Evolutionary conservation across 2,797 vertebrate species (phyloP), one percentile per base, ranked within the genome.

Genomic region (Hypotaenidia okinawae): DNA sequence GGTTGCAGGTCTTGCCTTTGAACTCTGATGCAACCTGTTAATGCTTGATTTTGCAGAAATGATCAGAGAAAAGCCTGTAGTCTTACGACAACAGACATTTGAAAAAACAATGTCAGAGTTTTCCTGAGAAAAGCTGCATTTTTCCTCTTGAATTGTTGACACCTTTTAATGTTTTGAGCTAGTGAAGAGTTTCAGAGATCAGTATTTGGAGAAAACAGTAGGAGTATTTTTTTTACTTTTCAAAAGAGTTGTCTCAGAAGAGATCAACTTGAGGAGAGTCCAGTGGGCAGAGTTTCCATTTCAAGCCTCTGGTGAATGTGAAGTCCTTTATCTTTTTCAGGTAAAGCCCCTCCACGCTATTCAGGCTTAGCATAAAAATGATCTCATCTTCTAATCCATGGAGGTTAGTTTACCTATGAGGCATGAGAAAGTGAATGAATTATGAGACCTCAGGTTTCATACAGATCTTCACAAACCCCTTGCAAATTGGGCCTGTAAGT

Each of bases 381-480:
- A 87, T 57, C 64, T 92, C n/a, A 54, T 47, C 37, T 86, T 90
- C 57, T 89, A 51, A 63, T 86, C 47, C 23, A 0, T 32, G 33
- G 70, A 93, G 78, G 15, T 84, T 76, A 72, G n/a, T 69, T 82
- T 81, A 87, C 63, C 75, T 79, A 10, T 37, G 51, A 93, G 22
- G 73, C 32, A 67, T 45, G 32, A 86, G 57, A 74, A 91, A 89
- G 73, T 59, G 76, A 93, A 81, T 27, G 33, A 95, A 93, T 92
- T 87, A 83, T 43, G 63, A 93, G 93, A 77, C 80, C 30, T 95
- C 25, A 78, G 68, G 51, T 77, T 94, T 90, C 90, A 80, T 19
- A 74, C 47, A 76, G 35, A 89, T 93, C 94, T 87, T 93, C 33
- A 87, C 79, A 96, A 90, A 87, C 78, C 16, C 23, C 54, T 81